These are phyloP conservation scores for Coptotermes formosanus DNA, from an alignment of 1,140 invertebrate genomes.

Conservation along the genomic window DNA sequence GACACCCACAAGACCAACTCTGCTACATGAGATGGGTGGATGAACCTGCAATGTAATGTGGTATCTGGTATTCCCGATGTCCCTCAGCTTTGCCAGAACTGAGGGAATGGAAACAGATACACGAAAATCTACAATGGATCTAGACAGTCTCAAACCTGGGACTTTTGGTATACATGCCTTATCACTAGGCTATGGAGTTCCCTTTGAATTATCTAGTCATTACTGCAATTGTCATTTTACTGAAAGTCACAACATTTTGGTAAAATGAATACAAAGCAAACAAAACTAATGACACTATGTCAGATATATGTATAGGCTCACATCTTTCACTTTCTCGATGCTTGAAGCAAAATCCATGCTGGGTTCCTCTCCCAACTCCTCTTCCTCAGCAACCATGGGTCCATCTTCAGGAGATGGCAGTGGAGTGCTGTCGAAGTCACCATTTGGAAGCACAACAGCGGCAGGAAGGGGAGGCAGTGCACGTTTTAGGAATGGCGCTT, in stretches of 20 bases:
- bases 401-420: conserved; percentile 41
- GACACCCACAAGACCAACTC: too few relatives aligned
- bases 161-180: too few relatives aligned
- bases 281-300: not conserved
- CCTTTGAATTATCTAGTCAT: not conserved
- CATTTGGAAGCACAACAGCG: conserved; percentile 42
- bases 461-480: conserved; percentile 77
- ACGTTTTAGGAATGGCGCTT: conserved; percentile 60
- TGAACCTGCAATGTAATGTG: too few relatives aligned
- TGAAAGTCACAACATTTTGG: not conserved
- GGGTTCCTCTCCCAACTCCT: conserved; percentile 50
- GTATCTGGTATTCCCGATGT: too few relatives aligned
- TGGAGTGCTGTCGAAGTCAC: conserved; percentile 45
- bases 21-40: too few relatives aligned
- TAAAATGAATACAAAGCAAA: not conserved
- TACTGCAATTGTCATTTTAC: not conserved
- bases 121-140: too few relatives aligned
- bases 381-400: conserved; percentile 41
- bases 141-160: too few relatives aligned
- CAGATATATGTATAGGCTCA: conserved; percentile 52
- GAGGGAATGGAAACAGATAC: too few relatives aligned
- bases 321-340: conserved; percentile 92
- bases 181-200: not conserved
- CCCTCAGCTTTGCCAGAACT: too few relatives aligned
- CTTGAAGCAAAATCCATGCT: conserved; percentile 84